phyloP scores from a whole-genome alignment of 2,113 vertebrate species.

The Alethe castanea region DNA sequence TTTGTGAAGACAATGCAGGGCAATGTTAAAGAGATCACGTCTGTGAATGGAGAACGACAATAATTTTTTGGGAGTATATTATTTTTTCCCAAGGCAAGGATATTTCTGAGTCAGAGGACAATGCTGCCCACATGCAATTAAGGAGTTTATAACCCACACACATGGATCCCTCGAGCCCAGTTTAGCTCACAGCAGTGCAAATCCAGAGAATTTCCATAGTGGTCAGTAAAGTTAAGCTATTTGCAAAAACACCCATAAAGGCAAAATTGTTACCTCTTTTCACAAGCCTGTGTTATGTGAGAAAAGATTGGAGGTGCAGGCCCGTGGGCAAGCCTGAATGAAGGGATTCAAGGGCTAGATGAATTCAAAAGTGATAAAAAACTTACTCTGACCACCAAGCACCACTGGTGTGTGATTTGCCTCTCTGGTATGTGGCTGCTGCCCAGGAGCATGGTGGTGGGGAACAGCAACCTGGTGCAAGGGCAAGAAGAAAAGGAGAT shows the following conservation, averaged over 20 bases:
- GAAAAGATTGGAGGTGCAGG: background rate
- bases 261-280: background rate
- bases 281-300: accelerated
- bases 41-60: background rate
- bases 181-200: background rate
- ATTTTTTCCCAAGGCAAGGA: background rate
- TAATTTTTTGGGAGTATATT: background rate
- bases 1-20: background rate
- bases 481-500: background rate
- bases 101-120: slow-evolving; percentile 16
- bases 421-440: background rate
- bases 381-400: background rate
- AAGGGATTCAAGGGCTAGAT: background rate
- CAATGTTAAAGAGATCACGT: background rate
- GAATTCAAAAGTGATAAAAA: background rate
- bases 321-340: accelerated
- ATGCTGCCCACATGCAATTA: background rate
- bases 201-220: background rate
- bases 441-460: accelerated
- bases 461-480: background rate
- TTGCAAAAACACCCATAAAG: background rate
- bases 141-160: background rate
- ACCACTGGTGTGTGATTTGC: background rate
- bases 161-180: background rate
- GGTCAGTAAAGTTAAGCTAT: background rate